Evolutionary conservation across 1,140 invertebrate genomes (phyloP), one percentile per base, ranked within the genome.

Genomic region (Helicoverpa zea): DNA sequence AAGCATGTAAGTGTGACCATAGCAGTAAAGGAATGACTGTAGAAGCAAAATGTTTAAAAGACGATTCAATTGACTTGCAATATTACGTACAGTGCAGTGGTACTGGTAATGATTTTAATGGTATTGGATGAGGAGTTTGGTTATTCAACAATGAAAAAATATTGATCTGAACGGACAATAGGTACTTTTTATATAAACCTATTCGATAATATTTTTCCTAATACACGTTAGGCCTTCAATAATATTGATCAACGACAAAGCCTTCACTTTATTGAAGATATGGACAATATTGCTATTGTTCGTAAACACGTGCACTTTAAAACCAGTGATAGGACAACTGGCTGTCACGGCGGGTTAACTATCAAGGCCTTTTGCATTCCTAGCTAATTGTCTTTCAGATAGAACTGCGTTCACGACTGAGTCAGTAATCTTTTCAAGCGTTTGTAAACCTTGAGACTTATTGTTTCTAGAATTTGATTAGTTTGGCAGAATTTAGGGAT

Each of bases 361-460:
- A 43, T 35, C 30, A 72, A 72, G 68, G 68, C 3, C 68, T 52
- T 29, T 52, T n/a, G 23, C 49, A 52, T 72, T 72, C 68, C 49
- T n/a, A 52, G 49, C 68, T 72, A 72, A 72, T 54, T 72, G 68
- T 72, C 49, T 72, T 54, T 30, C 13, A 72, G 16, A 18, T 52
- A 29, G 12, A 68, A 18, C 43, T 9, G 16, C 35, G 43, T 49
- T 68, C 64, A 68, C 64, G 64, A 68, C 64, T 68, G 43, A 68
- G 43, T 23, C 63, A 66, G 63, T 11, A 47, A 49, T 68, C 16
- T 68, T 49, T 18, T 49, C 10, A 23, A 18, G 16, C 49, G 49
- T 23, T 68, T 16, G 18, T 49, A 68, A 68, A 49, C 43, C 16
- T 47, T 66, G 63, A 13, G 16, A 12, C 18, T 49, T 16, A 49